Conservation (phyloP, 2,113 vertebrate genomes). For the Himantopus leucocephalus region DNA sequence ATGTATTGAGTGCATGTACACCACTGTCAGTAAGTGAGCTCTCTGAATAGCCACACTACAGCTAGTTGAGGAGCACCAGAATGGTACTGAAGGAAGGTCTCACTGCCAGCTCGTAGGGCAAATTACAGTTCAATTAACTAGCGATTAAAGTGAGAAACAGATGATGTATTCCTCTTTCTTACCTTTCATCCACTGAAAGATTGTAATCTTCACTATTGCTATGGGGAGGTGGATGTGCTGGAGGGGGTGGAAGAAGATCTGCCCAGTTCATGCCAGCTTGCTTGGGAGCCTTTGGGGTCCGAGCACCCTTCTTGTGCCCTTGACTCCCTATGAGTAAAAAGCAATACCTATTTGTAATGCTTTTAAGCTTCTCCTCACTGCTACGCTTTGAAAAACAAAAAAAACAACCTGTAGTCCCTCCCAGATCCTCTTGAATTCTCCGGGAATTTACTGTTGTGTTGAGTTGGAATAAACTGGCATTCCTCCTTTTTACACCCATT, state of each 20-base stretch:
- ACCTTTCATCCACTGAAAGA: slow-evolving; percentile 89
- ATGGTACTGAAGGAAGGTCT: not conserved
- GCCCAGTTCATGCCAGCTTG: slow-evolving; percentile 97
- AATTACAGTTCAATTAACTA: not conserved
- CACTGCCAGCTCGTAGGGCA: not conserved
- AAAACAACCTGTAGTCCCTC: not conserved
- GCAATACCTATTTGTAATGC: not conserved
- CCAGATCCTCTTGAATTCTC: not conserved
- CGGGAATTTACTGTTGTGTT: not conserved
- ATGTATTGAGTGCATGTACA: not conserved
- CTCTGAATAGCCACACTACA: not conserved
- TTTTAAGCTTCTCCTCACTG: not conserved
- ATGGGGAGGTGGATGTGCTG: slow-evolving; percentile 89
- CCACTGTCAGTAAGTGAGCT: not conserved
- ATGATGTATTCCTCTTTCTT: not conserved
- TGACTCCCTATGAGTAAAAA: slow-evolving; percentile 86
- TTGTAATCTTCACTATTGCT: slow-evolving; percentile 88
- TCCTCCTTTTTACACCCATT: not conserved
- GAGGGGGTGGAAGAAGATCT: slow-evolving; percentile 93
- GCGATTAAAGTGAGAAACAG: not conserved
- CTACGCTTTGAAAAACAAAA: not conserved
- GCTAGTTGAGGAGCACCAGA: not conserved
- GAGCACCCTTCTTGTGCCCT: slow-evolving; percentile 92
- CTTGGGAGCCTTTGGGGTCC: slow-evolving; percentile 90
- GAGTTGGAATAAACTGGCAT: not conserved